Evolutionary conservation across 2,797 vertebrate species (phyloP).

Genomic region (Morelia viridis): DNA sequence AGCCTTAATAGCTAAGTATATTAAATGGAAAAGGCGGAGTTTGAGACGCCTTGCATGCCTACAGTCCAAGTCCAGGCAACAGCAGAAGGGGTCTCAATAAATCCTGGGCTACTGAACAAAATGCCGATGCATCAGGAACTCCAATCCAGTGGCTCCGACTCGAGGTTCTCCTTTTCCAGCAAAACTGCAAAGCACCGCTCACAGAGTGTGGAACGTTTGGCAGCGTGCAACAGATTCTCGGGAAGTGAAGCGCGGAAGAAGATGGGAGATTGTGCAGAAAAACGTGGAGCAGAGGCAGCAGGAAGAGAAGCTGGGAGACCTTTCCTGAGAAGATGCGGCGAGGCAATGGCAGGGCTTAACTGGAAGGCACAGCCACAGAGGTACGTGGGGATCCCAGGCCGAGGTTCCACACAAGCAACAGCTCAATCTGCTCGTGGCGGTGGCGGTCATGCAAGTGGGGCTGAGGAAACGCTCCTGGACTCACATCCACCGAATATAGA

Average conservation of each 20-base stretch:
- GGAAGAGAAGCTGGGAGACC: background rate
- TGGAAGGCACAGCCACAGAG: background rate
- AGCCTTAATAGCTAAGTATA: background rate
- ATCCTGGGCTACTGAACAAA: background rate
- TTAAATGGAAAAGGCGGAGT: background rate
- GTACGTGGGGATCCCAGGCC: no score
- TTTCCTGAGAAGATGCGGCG: background rate
- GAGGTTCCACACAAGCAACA: accelerated
- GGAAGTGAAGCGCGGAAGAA: background rate
- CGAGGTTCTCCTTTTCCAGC: background rate
- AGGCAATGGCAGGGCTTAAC: background rate
- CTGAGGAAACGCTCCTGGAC: background rate
- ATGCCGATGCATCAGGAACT: background rate
- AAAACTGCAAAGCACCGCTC: background rate
- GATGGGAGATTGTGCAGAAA: accelerated
- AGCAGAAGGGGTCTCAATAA: accelerated
- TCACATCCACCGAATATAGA: slow-evolving; percentile 84
- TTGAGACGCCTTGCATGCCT: accelerated
- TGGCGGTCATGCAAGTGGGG: accelerated
- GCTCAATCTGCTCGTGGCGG: background rate
- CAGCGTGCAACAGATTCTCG: background rate
- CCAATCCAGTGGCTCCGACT: background rate
- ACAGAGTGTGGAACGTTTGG: no score
- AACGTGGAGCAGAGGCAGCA: background rate
- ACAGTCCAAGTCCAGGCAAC: no score